Evolutionary conservation across 2,888 invertebrate genomes (phyloP), one percentile per base, ranked within the genome.

Genomic region (Pollenia angustigena): DNA sequence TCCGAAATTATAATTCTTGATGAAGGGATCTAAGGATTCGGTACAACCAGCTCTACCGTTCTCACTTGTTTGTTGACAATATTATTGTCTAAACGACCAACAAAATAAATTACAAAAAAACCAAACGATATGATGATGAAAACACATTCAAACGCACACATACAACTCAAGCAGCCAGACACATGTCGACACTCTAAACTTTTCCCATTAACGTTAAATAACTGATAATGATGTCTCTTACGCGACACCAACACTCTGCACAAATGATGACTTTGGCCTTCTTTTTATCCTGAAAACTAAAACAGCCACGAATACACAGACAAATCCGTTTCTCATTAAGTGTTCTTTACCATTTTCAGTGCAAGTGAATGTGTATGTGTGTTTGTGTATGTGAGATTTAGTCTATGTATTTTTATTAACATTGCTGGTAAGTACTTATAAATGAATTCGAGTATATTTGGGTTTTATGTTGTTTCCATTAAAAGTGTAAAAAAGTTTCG

Each of bases 131-230:
- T 48, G 8, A 66, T 23, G 10, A 46, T 32, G 11, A 46, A 32
- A 10, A 23, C 4, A 18, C 64, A 18, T 16, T 32, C n/a, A 23
- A 0, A 72, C 42, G n/a, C 4, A 66, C 10, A 40, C 44, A 44
- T 23, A 46, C 50, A 32, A 32, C 32, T 32, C 2, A 32, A 32
- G 32, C 32, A 40, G 40, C 32, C 40, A 18, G 42, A 50, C 80
- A 80, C 75, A 85, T 76, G 80, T 80, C 50, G 80, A 76, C 62
- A 44, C 56, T 75, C 75, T 64, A 89, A 89, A 89, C 88, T 91
- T 91, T 91, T 90, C 89, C 90, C 92, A 91, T 92, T 92, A 92
- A 90, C 87, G 80, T 88, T 89, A 89, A 89, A 90, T 89, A 92
- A 92, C 91, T 91, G 90, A 91, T 92, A 92, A 92, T 91, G 90